phyloP scores from a whole-genome alignment of 2,113 vertebrate species.

The Festucalex cinctus region DNA sequence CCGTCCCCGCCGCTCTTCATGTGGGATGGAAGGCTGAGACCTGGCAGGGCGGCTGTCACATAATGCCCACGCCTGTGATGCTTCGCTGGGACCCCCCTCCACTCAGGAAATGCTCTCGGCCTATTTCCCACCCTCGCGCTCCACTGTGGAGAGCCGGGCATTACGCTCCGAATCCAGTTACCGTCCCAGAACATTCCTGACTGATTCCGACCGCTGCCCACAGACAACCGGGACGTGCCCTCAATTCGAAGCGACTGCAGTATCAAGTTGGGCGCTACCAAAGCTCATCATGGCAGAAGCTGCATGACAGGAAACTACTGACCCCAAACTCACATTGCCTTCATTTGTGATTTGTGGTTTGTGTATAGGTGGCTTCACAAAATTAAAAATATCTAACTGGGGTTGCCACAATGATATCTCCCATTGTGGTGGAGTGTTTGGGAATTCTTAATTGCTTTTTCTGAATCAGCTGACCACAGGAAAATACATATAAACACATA shows the following conservation, averaged over 20 bases:
- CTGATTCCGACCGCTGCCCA: constrained; percentile 70
- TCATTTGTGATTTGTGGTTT: constrained; percentile 60
- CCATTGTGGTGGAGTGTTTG: constrained; percentile 73
- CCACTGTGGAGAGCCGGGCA: constrained; percentile 61
- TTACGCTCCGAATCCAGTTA: constrained; percentile 67
- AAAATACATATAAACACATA: too few relatives aligned
- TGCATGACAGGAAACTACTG: constrained; percentile 68
- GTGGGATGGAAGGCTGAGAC: constrained; percentile 54
- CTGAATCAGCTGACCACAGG: constrained; percentile 69
- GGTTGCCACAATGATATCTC: constrained; percentile 65
- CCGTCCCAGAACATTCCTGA: constrained; percentile 68
- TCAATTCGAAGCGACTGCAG: constrained; percentile 53
- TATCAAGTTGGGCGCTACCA: constrained; percentile 66
- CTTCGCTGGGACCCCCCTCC: constrained; percentile 74
- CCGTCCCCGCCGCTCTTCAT: constrained; percentile 33
- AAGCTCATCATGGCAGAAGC: constrained; percentile 65
- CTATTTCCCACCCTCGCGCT: constrained; percentile 75
- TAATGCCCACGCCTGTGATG: constrained; percentile 70
- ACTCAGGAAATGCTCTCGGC: constrained; percentile 72
- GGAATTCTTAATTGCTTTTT: constrained; percentile 77
- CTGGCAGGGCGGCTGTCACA: constrained; percentile 66
- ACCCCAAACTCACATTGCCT: constrained; percentile 55
- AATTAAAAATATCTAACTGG: constrained; percentile 72
- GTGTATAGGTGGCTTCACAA: constrained; percentile 64
- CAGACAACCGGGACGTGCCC: constrained; percentile 62